Base-by-base conservation (phyloP, 2,113 vertebrate species). In the Oenanthe melanoleuca region DNA sequence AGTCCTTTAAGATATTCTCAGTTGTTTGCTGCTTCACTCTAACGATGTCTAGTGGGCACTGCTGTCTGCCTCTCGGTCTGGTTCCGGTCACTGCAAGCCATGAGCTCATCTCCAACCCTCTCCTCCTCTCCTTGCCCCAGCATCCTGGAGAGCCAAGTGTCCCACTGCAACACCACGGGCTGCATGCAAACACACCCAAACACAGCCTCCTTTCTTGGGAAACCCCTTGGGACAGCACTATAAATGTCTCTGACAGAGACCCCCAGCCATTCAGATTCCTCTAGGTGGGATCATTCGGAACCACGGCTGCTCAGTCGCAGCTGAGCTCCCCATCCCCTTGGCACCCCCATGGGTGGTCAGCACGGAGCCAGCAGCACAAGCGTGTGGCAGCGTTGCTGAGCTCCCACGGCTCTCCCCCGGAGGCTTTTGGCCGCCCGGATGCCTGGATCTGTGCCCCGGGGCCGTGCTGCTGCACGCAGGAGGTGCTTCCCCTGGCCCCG, bases 381-480 rank as follows among this genome's bases (percentile, higher is more conserved):
- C 19, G 6, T 1, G 29, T 38, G 64, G 26, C 40, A 33, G 57
- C 33, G 38, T 33, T 66, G 10, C 79, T 21, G 61, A 3, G 14
- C 81, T 85, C 44, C 34, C 80, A 3, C 31, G 17, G 82, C 60
- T 59, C 20, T 29, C 23, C 28, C 63, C 74, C 42, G n/a, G 57
- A 80, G 72, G 52, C 38, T 65, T 20, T 26, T 88, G 67, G 63
- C 63, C 16, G 1, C 33, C 77, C 80, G 65, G 23, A 2, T 8
- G 84, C 71, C 74, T 69, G 15, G 10, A 86, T 57, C 33, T 38
- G 88, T 63, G 56, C 67, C 72, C 29, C 57, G 26, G 86, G 91
- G 92, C 93, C 5, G 4, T 59, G 89, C 53, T 72, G 65, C 93
- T 73, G 88, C 90, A 80, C 0, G 82, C 93, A 92, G 86, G 82